Conservation (phyloP, 2,797 vertebrate species). For the Melanotaenia trifasciata region DNA sequence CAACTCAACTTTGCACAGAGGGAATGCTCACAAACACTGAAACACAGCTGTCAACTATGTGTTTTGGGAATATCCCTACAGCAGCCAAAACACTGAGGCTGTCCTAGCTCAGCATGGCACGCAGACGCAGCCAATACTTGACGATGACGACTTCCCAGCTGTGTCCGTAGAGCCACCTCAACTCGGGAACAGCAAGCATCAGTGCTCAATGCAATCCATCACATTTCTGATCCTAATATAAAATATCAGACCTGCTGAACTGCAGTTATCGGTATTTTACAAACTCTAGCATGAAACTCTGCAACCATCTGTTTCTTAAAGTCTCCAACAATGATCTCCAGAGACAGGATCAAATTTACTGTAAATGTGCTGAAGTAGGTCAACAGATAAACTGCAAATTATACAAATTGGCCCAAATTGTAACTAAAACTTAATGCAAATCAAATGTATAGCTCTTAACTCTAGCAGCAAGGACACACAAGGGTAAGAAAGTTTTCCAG, state of each 20-base stretch:
- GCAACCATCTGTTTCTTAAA: too few relatives aligned
- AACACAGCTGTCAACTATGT: not conserved
- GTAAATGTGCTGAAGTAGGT: too few relatives aligned
- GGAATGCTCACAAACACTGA: not conserved
- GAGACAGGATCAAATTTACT: too few relatives aligned
- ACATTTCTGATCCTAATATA: not conserved
- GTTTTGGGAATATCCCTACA: not conserved
- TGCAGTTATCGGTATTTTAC: not conserved
- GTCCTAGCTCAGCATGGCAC: too few relatives aligned
- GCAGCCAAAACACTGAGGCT: too few relatives aligned
- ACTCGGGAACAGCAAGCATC: not conserved
- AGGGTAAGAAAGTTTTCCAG: too few relatives aligned
- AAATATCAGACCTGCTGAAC: not conserved
- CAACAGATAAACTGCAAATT: too few relatives aligned
- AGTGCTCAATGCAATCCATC: not conserved
- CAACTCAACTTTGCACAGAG: constrained; percentile 1
- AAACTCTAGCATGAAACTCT: not conserved
- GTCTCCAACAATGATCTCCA: too few relatives aligned
- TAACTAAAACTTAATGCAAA: too few relatives aligned
- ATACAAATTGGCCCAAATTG: too few relatives aligned
- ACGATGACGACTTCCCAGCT: constrained; percentile 1
- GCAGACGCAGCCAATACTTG: not conserved
- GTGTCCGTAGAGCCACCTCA: not conserved
- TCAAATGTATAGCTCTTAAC: too few relatives aligned
- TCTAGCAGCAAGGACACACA: too few relatives aligned